A percentile compares a stretch with the other conserved stretches of the same genome.
These are phyloP conservation scores for Phalacrocorax brasilianus DNA, from an alignment of 2,113 vertebrate species.

Conservation along the genomic window DNA sequence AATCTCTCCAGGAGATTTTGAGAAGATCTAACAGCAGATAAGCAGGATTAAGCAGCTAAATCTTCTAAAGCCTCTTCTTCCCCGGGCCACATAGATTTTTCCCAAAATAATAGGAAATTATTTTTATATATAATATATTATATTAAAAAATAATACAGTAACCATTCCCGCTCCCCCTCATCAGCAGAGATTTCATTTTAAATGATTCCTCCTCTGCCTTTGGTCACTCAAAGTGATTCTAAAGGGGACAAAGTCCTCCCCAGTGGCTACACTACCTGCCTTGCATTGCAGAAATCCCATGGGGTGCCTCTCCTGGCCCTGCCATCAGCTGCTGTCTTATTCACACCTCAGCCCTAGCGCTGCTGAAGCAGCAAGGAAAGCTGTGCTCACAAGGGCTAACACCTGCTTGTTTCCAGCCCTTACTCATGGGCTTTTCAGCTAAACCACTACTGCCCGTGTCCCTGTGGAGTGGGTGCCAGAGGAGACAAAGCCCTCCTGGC, in stretches of 20 bases:
- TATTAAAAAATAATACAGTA: neutral
- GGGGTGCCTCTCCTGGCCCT: neutral
- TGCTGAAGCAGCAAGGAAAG: neutral
- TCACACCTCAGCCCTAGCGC: neutral
- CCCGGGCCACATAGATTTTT: neutral
- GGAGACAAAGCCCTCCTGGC: neutral
- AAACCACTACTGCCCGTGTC: neutral
- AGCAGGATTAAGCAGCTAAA: constrained; percentile 24
- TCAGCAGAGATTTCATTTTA: neutral
- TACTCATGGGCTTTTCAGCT: neutral
- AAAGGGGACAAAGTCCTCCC: neutral
- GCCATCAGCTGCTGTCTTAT: neutral
- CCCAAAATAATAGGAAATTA: neutral
- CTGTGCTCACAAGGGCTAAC: fast-evolving
- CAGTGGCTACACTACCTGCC: neutral
- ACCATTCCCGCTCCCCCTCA: neutral
- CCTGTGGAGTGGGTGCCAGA: neutral
- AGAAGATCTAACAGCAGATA: too few relatives aligned
- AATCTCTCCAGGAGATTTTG: too few relatives aligned
- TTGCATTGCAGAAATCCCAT: fast-evolving
- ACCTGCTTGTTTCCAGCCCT: neutral
- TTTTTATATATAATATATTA: too few relatives aligned
- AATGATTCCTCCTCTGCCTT: neutral
- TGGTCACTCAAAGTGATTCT: neutral
- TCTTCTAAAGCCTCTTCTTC: constrained; percentile 14